Conservation (phyloP, 2,113 vertebrate genomes). For the Chloropsis cyanopogon region DNA sequence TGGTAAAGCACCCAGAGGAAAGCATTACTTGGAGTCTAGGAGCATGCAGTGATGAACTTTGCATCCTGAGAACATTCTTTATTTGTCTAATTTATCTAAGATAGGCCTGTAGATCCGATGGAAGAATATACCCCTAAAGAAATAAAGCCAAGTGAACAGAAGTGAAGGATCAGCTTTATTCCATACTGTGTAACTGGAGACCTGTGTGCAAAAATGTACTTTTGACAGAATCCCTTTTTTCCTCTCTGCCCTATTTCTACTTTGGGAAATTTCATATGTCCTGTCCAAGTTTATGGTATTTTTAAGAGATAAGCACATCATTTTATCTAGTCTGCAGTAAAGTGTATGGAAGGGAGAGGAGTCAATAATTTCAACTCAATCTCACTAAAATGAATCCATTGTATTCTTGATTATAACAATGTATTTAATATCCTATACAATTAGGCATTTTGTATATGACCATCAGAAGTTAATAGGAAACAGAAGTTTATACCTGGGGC, state of each 20-base stretch:
- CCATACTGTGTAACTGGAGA: background rate
- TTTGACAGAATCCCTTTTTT: background rate
- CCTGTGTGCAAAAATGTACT: background rate
- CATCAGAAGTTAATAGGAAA: background rate
- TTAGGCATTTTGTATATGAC: background rate
- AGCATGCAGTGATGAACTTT: background rate
- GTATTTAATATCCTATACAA: slow-evolving; percentile 1
- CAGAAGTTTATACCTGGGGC: background rate
- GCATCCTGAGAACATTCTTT: background rate
- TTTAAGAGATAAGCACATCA: background rate
- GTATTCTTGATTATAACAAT: background rate
- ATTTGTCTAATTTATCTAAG: background rate
- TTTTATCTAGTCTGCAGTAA: background rate
- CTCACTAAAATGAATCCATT: background rate
- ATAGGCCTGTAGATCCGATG: background rate
- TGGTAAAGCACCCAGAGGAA: background rate
- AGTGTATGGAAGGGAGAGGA: background rate
- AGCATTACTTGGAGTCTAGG: background rate
- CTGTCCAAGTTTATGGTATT: background rate
- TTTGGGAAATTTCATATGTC: background rate
- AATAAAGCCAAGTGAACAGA: background rate
- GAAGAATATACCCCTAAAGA: background rate
- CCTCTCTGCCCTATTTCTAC: background rate
- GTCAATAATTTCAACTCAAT: background rate
- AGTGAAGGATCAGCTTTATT: background rate